Conservation (phyloP, 2,888 invertebrate species). For the Euplagia quadripunctaria region DNA sequence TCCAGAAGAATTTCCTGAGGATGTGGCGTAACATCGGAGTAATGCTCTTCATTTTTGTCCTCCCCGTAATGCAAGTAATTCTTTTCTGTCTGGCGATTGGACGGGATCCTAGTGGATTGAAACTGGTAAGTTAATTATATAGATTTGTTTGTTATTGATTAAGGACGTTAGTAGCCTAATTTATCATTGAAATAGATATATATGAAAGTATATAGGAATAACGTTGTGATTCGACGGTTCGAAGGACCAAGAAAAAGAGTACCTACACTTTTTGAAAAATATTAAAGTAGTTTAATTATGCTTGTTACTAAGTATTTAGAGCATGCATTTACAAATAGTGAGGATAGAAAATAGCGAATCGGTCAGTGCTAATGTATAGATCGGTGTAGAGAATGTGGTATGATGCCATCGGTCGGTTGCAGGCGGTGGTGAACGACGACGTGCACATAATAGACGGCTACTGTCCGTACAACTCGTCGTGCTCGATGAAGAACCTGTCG, state of each 20-base stretch:
- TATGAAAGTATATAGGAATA: too few relatives aligned
- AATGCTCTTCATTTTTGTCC: slow-evolving; percentile 96
- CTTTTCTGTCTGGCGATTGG: slow-evolving; percentile 97
- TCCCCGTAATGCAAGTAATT: slow-evolving; percentile 98
- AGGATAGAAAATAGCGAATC: too few relatives aligned
- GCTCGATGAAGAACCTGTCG: slow-evolving; percentile 91
- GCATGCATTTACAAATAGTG: too few relatives aligned
- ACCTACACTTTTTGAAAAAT: neutral
- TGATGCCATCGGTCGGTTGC: slow-evolving; percentile 9
- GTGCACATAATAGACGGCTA: slow-evolving; percentile 74
- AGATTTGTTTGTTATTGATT: too few relatives aligned
- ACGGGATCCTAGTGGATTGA: slow-evolving; percentile 93
- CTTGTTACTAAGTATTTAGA: too few relatives aligned
- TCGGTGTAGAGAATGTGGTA: neutral
- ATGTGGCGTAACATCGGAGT: slow-evolving; percentile 98
- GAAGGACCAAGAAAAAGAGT: neutral
- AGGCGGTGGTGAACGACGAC: slow-evolving; percentile 85
- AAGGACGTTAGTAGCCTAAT: too few relatives aligned
- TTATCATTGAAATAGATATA: neutral
- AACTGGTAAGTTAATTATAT: slow-evolving; percentile 89
- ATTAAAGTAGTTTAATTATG: neutral
- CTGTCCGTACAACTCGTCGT: slow-evolving; percentile 88
- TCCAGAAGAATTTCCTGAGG: slow-evolving; percentile 95
- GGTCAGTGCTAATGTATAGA: too few relatives aligned
- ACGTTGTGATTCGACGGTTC: neutral